Base-by-base conservation (phyloP, 2,888 invertebrate species). In the Carabus problematicus region DNA sequence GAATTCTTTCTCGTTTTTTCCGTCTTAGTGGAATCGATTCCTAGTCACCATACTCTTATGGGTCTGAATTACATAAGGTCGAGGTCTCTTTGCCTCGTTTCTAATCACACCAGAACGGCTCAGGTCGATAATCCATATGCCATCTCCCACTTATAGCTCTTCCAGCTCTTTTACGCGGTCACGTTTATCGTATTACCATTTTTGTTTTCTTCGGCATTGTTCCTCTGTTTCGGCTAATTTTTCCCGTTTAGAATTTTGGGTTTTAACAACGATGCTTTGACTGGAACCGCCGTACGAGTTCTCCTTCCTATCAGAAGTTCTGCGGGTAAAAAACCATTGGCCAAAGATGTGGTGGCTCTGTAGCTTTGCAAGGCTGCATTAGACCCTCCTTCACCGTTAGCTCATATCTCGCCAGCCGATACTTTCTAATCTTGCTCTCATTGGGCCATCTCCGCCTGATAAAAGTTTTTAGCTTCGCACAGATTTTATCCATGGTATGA, bases 361-460 rank as follows among this genome's bases (percentile, higher is more conserved):
- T 4, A 54, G 8, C 14, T 54, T 14, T 52, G 14, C 11, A 12
- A 11, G 14, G 16, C 14, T 11, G 18, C 8, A 19, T 54, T 54
- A 54, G n/a, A n/a, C n/a, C n/a, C n/a, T n/a, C n/a, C 42, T 59
- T 59, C 9, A 59, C 12, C 12, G 42, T 40, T 40, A 42, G 40
- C 14, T 42, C 41, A 7, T n/a, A 41, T 9, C 42, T 42, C 16
- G 40, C 42, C 8, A 59, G 8, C 58, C 58, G 42, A 12, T 59
- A 42, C 42, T 41, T 42, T 59, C 42, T 41, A n/a, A n/a, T n/a
- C n/a, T n/a, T n/a, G n/a, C n/a, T n/a, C n/a, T n/a, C n/a, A n/a
- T n/a, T n/a, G n/a, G n/a, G n/a, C n/a, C n/a, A n/a, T n/a, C n/a
- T n/a, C n/a, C n/a, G n/a, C n/a, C n/a, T n/a, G n/a, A n/a, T n/a